These are phyloP conservation scores for Anolis apletophallus DNA, from an alignment of 2,797 vertebrate species.

Conservation along the genomic window DNA sequence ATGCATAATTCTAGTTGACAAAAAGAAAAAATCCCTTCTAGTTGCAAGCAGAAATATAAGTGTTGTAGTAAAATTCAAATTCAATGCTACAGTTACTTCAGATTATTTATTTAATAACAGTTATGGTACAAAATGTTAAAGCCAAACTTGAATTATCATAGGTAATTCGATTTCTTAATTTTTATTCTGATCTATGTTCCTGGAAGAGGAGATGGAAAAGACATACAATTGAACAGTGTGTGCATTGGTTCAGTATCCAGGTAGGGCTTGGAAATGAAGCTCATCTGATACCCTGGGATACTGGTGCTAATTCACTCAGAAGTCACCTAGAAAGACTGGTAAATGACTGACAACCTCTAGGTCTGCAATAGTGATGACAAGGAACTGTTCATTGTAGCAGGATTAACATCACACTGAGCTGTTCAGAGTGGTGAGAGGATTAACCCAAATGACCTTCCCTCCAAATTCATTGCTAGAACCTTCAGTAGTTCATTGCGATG, in stretches of 20 bases:
- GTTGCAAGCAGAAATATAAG: not conserved
- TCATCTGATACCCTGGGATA: not conserved
- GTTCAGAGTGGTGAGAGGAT: no score
- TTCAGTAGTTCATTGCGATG: no score
- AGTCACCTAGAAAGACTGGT: not conserved
- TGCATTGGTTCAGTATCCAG: not conserved
- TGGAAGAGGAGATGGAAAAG: not conserved
- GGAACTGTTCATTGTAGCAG: not conserved
- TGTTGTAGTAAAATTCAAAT: not conserved
- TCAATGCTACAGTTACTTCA: not conserved
- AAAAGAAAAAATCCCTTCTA: slow-evolving; percentile 18
- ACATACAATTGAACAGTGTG: no score
- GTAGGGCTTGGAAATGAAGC: not conserved
- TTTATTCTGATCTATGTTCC: no score
- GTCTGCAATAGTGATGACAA: not conserved
- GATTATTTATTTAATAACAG: slow-evolving; percentile 1
- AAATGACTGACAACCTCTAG: not conserved
- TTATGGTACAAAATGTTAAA: not conserved
- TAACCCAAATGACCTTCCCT: no score
- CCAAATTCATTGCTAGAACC: no score
- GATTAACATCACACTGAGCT: no score
- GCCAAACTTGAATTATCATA: not conserved
- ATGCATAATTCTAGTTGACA: not conserved
- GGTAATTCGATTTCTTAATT: not conserved
- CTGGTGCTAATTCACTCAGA: not conserved